A percentile compares a stretch with the other conserved stretches of the same genome.
These are phyloP conservation scores for Turdus rufiventris DNA, from an alignment of 2,113 vertebrate species.

Conservation along the genomic window DNA sequence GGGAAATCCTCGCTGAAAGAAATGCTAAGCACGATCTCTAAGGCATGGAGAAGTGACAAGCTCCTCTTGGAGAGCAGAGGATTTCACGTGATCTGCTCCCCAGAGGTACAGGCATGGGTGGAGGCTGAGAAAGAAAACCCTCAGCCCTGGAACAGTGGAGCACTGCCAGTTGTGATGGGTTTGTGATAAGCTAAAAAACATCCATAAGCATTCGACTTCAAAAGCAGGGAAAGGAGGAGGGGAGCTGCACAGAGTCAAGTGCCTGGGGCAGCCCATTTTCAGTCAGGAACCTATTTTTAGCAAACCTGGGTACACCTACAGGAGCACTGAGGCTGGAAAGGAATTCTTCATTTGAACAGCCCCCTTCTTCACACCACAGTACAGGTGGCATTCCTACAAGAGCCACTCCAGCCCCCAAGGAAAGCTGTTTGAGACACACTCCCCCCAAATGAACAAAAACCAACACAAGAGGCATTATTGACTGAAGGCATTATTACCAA, in stretches of 20 bases:
- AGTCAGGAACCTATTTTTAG: conserved; percentile 53
- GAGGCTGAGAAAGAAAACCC: conserved; percentile 59
- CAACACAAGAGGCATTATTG: no score
- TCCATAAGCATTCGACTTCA: conserved; percentile 45
- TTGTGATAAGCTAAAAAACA: conserved; percentile 38
- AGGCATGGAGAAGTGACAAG: not conserved
- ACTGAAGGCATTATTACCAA: not conserved
- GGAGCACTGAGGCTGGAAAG: not conserved
- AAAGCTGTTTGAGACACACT: not conserved
- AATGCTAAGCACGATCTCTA: not conserved
- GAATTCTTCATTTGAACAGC: not conserved
- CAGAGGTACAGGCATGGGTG: conserved; percentile 11
- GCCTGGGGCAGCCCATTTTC: conserved; percentile 43
- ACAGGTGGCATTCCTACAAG: not conserved
- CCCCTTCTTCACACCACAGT: not conserved
- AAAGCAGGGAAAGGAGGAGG: conserved; percentile 44
- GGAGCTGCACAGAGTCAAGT: not conserved
- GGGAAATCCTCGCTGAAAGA: not conserved
- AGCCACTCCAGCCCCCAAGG: not conserved
- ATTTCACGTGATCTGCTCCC: not conserved
- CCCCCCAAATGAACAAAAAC: accelerated
- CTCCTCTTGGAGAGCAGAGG: not conserved
- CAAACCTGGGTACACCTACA: not conserved
- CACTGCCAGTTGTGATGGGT: conserved; percentile 4
- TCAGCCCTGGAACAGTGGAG: conserved; percentile 15